A percentile compares a stretch with the other conserved stretches of the same genome.
phyloP scores from a whole-genome alignment of 2,113 vertebrate genomes.

The Oncorhynchus tshawytscha region DNA sequence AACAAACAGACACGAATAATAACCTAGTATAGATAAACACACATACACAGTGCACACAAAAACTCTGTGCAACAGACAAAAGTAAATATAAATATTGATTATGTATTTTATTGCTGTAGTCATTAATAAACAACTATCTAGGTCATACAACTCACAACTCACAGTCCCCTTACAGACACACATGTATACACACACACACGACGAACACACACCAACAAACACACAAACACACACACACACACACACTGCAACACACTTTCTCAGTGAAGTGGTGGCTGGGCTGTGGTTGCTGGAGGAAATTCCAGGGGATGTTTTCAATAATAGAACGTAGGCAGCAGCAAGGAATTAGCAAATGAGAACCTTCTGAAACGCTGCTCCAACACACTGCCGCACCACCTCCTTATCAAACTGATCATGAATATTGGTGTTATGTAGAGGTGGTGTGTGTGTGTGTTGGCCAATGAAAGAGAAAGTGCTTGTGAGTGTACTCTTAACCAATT shows the following conservation, averaged over 20 bases:
- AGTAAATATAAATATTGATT: neutral
- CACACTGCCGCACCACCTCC: too few relatives aligned
- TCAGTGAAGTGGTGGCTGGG: slow-evolving; percentile 36
- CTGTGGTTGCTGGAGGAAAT: slow-evolving; percentile 70
- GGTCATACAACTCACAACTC: slow-evolving; percentile 37
- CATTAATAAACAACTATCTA: slow-evolving; percentile 40
- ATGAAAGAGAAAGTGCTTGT: neutral
- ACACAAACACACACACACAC: neutral
- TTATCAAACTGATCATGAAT: too few relatives aligned
- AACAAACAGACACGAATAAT: too few relatives aligned
- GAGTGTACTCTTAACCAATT: too few relatives aligned
- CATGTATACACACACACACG: too few relatives aligned
- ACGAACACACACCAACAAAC: too few relatives aligned
- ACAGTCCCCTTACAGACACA: neutral
- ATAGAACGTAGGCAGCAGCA: slow-evolving; percentile 47
- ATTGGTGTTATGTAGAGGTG: too few relatives aligned
- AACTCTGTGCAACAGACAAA: neutral
- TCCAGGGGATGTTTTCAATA: slow-evolving; percentile 78
- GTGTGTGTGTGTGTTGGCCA: neutral
- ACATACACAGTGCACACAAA: slow-evolving; percentile 10
- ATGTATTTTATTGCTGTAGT: slow-evolving; percentile 3
- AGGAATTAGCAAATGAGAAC: slow-evolving; percentile 69
- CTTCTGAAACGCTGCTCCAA: slow-evolving; percentile 29
- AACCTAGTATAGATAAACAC: neutral
- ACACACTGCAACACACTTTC: neutral